Percentiles rank a stretch among this genome's conserved stretches.
phyloP scores from a whole-genome alignment of 2,888 invertebrate species.

The Diplolepis rosae region DNA sequence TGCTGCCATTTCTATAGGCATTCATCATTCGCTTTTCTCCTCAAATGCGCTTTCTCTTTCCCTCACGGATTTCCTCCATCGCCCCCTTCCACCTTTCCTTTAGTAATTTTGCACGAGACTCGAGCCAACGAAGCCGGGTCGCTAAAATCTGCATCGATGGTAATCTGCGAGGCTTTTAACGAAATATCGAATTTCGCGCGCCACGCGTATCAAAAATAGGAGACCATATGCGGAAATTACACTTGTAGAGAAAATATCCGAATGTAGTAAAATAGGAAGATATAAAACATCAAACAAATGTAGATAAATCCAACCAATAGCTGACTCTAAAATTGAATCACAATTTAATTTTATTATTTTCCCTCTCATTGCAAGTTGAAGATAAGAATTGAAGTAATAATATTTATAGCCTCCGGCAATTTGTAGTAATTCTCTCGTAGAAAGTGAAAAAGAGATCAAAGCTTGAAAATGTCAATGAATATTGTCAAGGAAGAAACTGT shows the following conservation, averaged over 20 bases:
- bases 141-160: slow-evolving; percentile 24
- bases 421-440: no score
- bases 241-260: neutral
- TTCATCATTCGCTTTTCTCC: slow-evolving; percentile 61
- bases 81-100: slow-evolving; percentile 30
- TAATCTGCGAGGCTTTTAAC: slow-evolving; percentile 26
- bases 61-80: neutral
- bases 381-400: neutral
- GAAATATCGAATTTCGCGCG: slow-evolving; percentile 18
- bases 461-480: neutral
- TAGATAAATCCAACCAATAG: no score
- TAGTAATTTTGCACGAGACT: slow-evolving; percentile 20
- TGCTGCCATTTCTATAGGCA: slow-evolving; percentile 66
- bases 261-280: no score
- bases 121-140: slow-evolving; percentile 26
- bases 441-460: neutral
- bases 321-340: no score
- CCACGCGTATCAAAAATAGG: neutral
- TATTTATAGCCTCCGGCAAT: no score
- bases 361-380: neutral
- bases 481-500: neutral
- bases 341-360: no score
- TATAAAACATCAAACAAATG: no score
- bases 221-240: neutral
- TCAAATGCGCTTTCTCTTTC: slow-evolving; percentile 29